A percentile compares a stretch with the other conserved stretches of the same genome.
These are phyloP conservation scores for Puma concolor DNA, from an alignment of 2,113 vertebrate genomes.

Conservation along the genomic window DNA sequence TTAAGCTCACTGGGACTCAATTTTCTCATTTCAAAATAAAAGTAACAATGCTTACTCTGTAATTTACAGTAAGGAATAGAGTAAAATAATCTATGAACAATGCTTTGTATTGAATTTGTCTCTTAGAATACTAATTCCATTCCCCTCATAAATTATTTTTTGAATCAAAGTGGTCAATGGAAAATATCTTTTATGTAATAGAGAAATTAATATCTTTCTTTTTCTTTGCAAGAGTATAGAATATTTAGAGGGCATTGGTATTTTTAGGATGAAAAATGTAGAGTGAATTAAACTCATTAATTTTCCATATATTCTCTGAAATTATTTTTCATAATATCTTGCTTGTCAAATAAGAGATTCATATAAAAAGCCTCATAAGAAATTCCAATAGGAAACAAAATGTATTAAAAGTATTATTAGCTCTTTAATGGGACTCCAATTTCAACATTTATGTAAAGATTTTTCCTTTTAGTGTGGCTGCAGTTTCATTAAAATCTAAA, in stretches of 20 bases:
- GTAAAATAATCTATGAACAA: not conserved
- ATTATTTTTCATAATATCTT: slow-evolving; percentile 64
- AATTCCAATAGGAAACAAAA: slow-evolving; percentile 53
- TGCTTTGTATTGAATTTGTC: not conserved
- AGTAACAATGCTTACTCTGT: not conserved
- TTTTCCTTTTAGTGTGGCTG: not conserved
- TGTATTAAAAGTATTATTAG: slow-evolving; percentile 57
- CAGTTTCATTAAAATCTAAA: slow-evolving; percentile 43
- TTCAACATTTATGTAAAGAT: slow-evolving; percentile 19
- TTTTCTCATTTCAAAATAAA: slow-evolving; percentile 16
- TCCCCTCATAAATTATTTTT: slow-evolving; percentile 33
- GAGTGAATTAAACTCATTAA: slow-evolving; percentile 54
- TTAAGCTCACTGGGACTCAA: not conserved
- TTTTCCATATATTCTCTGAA: slow-evolving; percentile 43
- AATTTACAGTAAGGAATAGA: not conserved
- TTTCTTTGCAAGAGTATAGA: slow-evolving; percentile 21
- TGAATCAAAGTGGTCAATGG: not conserved
- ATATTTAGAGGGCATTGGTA: slow-evolving; percentile 42
- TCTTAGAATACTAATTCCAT: not conserved
- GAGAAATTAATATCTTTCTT: not conserved
- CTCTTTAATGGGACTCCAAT: slow-evolving; percentile 7
- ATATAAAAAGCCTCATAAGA: slow-evolving; percentile 5
- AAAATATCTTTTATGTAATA: not conserved
- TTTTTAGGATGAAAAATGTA: slow-evolving; percentile 64
- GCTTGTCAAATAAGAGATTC: slow-evolving; percentile 44